phyloP scores from a whole-genome alignment of 1,140 invertebrate genomes.

The Sycophaga agraensis region DNA sequence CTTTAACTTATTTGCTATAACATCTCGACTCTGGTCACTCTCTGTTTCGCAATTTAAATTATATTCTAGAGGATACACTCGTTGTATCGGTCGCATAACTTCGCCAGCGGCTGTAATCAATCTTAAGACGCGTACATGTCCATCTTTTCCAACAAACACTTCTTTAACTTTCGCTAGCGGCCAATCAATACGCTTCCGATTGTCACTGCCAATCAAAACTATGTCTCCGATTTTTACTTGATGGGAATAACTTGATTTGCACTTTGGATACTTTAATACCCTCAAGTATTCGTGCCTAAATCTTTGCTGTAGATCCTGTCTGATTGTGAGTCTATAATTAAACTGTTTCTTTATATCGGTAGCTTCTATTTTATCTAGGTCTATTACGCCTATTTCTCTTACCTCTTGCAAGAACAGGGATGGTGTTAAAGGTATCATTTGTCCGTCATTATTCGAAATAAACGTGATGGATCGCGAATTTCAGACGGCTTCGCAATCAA shows the following conservation, averaged over 20 bases:
- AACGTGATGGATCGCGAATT: slow-evolving; percentile 37
- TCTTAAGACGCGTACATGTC: background rate
- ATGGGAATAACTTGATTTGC: background rate
- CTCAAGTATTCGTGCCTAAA: slow-evolving; percentile 36
- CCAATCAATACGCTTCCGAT: background rate
- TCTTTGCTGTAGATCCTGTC: slow-evolving; percentile 27
- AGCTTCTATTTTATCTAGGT: slow-evolving; percentile 31
- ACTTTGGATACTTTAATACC: slow-evolving; percentile 1
- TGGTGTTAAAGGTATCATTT: slow-evolving; percentile 29
- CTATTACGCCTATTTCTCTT: slow-evolving; percentile 27
- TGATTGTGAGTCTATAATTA: slow-evolving; percentile 25
- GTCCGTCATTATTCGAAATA: slow-evolving; percentile 29
- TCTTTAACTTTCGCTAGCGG: background rate
- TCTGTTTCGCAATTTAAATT: no score
- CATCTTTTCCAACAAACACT: slow-evolving; percentile 1
- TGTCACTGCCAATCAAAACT: background rate
- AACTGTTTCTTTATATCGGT: slow-evolving; percentile 22
- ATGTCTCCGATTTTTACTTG: background rate
- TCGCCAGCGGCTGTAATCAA: background rate
- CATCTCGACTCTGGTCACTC: no score
- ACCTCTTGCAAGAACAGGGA: slow-evolving; percentile 36
- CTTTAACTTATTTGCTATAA: no score
- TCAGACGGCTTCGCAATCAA: slow-evolving; percentile 38
- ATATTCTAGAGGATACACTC: slow-evolving; percentile 9
- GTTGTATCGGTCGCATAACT: background rate